Conservation (phyloP, 2,113 vertebrate genomes). For the Tenebrosternarchus preto region DNA sequence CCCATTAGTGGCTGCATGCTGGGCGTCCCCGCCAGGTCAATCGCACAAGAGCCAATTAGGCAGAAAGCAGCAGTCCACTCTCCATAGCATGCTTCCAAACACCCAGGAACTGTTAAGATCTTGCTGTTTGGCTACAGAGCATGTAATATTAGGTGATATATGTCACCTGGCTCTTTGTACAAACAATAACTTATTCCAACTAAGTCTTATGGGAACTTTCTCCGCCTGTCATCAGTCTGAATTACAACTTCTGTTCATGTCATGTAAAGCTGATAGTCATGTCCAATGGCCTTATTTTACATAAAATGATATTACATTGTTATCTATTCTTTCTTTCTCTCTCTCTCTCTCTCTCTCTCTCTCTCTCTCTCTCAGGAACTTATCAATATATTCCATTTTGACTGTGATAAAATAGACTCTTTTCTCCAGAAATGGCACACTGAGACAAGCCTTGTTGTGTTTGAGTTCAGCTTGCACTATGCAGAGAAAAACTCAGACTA, state of each 20-base stretch:
- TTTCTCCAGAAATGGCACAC: neutral
- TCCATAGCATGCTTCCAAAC: neutral
- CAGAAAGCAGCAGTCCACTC: conserved; percentile 22
- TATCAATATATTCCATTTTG: too few species aligned
- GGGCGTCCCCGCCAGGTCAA: conserved; percentile 61
- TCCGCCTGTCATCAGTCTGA: too few species aligned
- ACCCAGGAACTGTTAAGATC: neutral
- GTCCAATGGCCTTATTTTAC: neutral
- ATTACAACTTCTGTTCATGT: too few species aligned
- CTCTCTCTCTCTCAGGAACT: too few species aligned
- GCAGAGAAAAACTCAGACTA: neutral
- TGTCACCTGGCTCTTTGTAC: neutral
- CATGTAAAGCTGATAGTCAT: neutral
- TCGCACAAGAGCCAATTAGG: conserved; percentile 61
- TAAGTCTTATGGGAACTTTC: too few species aligned
- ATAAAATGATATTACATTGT: neutral
- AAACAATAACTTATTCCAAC: neutral
- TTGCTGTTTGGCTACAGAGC: neutral
- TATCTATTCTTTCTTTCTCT: too few species aligned
- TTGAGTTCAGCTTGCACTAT: neutral
- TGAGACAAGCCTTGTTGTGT: neutral
- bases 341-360: too few species aligned
- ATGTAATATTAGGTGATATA: neutral
- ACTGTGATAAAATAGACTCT: neutral
- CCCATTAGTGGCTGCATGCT: conserved; percentile 56